Percentiles rank a stretch among this genome's conserved stretches.
Conservation (phyloP, 2,797 vertebrate species). For the Crypturellus tataupa region DNA sequence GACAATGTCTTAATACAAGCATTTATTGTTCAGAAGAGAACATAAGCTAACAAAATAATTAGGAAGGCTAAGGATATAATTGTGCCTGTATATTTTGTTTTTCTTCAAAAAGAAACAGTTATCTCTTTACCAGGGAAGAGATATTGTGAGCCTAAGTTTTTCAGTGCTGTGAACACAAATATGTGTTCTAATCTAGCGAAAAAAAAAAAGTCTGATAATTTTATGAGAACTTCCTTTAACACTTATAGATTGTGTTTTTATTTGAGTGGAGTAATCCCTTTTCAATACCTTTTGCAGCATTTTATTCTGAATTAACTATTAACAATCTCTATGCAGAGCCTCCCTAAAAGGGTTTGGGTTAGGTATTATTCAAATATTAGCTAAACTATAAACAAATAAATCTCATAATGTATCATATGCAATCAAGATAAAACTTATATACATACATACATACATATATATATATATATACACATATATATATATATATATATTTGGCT, state of each 20-base stretch:
- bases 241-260: not conserved
- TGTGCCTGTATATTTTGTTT: not conserved
- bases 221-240: not conserved
- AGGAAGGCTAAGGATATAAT: not conserved
- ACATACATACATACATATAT: too few relatives aligned
- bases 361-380: not conserved
- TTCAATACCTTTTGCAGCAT: not conserved
- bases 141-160: not conserved
- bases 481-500: not conserved
- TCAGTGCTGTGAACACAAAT: not conserved
- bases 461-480: too few relatives aligned
- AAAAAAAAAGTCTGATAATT: not conserved
- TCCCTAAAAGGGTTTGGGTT: not conserved
- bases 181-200: not conserved
- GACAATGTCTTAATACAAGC: not conserved
- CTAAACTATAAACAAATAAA: not conserved
- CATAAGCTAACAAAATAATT: not conserved
- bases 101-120: not conserved
- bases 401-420: accelerated
- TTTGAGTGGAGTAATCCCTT: not conserved
- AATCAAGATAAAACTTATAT: not conserved
- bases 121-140: not conserved
- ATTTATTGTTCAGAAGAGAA: not conserved
- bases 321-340: not conserved
- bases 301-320: not conserved